Conservation (phyloP, 1,140 invertebrate genomes). For the Penaeus japonicus region DNA sequence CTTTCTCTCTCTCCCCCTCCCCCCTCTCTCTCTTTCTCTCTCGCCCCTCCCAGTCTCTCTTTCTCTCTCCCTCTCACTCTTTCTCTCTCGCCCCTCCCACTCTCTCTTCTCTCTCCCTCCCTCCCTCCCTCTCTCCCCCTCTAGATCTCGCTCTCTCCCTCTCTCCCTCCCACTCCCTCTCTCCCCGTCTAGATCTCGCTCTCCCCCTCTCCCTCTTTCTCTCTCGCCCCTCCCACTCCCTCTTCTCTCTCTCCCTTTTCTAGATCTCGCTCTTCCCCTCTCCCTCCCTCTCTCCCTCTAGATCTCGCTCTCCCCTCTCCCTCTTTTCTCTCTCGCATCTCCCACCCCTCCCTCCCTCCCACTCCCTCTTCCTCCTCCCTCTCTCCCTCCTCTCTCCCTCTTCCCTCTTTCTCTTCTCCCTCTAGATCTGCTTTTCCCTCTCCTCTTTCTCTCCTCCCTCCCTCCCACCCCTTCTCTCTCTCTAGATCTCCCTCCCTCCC, state of each 20-base stretch:
- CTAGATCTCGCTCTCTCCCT: not conserved
- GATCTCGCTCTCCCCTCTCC: not conserved
- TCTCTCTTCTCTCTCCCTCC: not conserved
- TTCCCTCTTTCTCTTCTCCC: not conserved
- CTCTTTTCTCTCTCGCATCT: not conserved
- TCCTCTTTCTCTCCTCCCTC: not conserved
- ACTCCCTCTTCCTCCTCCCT: no score
- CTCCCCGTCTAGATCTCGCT: not conserved
- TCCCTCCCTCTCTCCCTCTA: not conserved
- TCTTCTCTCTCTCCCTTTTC: not conserved
- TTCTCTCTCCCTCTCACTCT: not conserved
- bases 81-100: not conserved
- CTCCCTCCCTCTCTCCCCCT: not conserved
- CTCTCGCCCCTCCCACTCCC: not conserved
- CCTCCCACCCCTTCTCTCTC: not conserved
- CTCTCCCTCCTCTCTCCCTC: not conserved
- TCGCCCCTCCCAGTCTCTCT: not conserved
- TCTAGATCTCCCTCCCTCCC: not conserved
- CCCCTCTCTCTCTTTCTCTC: not conserved
- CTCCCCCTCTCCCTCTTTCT: not conserved
- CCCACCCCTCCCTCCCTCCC: not conserved
- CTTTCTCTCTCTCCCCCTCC: not conserved
- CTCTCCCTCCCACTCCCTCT: not conserved
- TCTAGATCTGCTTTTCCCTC: not conserved
- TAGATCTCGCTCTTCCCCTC: not conserved